phyloP scores from a whole-genome alignment of 2,113 vertebrate genomes.

The Chunga burmeisteri region DNA sequence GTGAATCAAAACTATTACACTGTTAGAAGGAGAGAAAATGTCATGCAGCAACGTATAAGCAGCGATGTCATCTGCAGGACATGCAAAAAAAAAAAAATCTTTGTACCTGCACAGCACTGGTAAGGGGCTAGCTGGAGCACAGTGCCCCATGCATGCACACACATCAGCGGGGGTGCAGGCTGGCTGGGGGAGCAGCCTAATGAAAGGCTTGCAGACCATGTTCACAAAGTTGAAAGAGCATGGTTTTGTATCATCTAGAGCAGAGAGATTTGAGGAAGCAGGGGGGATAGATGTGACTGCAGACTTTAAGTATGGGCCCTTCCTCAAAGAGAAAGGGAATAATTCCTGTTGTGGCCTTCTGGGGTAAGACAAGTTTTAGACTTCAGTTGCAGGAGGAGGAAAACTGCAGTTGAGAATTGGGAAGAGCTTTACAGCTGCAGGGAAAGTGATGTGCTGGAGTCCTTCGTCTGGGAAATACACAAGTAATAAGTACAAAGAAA shows the following conservation, averaged over 20 bases:
- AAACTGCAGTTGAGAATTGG: neutral
- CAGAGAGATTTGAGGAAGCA: neutral
- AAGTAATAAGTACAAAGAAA: neutral
- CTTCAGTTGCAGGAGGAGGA: neutral
- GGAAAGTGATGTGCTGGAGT: neutral
- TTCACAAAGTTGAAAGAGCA: neutral
- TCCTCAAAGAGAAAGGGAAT: neutral
- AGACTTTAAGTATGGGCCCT: neutral
- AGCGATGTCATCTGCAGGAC: neutral
- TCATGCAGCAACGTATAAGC: neutral
- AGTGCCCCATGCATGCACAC: rapidly evolving
- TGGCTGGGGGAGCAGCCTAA: neutral
- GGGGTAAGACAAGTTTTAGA: neutral
- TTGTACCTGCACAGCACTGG: neutral
- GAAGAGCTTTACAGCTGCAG: neutral
- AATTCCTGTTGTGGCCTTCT: neutral
- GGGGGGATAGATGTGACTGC: neutral
- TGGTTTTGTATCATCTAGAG: neutral
- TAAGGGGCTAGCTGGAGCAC: neutral
- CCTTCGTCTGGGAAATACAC: neutral
- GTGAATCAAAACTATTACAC: neutral
- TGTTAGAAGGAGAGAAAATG: neutral
- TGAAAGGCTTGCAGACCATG: neutral
- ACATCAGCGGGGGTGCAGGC: neutral
- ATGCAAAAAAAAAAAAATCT: neutral